Evolutionary conservation across 2,888 invertebrate species (phyloP).

Genomic region (Drosophila testacea): DNA sequence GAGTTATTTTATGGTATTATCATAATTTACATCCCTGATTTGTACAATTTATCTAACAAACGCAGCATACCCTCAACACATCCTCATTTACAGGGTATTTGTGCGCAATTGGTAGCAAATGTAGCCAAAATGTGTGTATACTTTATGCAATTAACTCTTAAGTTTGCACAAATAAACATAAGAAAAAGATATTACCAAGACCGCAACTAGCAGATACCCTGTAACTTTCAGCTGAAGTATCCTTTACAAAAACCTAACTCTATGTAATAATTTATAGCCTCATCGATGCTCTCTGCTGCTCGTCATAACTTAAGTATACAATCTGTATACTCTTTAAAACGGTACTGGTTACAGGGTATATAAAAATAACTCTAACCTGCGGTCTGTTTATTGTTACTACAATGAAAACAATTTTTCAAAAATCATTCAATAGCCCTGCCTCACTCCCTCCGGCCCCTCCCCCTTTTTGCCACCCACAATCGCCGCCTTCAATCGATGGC

Average conservation of each 20-base stretch:
- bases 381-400: slow-evolving; percentile 32
- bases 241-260: not conserved
- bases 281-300: not conserved
- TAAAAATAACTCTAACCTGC: not conserved
- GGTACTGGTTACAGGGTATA: not conserved
- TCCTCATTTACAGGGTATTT: slow-evolving; percentile 6
- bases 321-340: not conserved
- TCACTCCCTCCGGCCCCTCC: not conserved
- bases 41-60: not conserved
- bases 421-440: slow-evolving; percentile 39
- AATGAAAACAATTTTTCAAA: slow-evolving; percentile 47
- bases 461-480: not conserved
- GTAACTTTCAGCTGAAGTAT: not conserved
- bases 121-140: slow-evolving; percentile 15
- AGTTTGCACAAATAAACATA: slow-evolving; percentile 17
- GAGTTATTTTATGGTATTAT: too few species aligned
- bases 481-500: slow-evolving; percentile 16
- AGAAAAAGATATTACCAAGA: not conserved
- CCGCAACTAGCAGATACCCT: slow-evolving; percentile 6
- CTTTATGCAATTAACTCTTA: slow-evolving; percentile 45
- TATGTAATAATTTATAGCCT: not conserved
- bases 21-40: too few species aligned
- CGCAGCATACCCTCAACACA: not conserved
- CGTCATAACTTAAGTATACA: not conserved
- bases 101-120: slow-evolving; percentile 25